Percentiles rank a stretch among this genome's conserved stretches.
Evolutionary conservation across 2,113 vertebrate species (phyloP).

Genomic region (Alouatta palliata): DNA sequence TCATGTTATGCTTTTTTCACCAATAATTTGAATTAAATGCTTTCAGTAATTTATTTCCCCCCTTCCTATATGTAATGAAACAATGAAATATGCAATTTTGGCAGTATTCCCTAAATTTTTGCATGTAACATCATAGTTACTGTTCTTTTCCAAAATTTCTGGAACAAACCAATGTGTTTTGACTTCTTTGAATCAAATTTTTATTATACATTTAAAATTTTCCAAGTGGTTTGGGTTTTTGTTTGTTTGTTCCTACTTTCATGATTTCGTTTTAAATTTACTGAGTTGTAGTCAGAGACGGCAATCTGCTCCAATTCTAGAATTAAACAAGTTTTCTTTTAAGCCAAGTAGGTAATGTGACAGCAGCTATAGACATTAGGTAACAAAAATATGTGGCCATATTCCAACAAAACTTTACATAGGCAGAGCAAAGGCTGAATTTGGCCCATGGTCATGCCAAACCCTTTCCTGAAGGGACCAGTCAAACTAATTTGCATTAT

Average conservation of each 20-base stretch:
- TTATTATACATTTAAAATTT: neutral
- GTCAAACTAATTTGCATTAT: neutral
- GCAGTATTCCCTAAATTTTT: slow-evolving; percentile 30
- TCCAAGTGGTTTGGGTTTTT: neutral
- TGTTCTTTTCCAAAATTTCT: slow-evolving; percentile 36
- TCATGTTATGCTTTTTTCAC: neutral
- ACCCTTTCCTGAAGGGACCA: neutral
- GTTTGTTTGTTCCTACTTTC: slow-evolving; percentile 10
- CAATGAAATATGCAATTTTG: neutral
- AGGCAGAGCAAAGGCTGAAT: neutral
- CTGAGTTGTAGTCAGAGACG: neutral
- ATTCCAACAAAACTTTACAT: neutral
- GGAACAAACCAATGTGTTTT: neutral
- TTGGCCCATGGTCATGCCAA: neutral
- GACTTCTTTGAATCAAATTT: neutral
- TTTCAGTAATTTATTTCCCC: slow-evolving; percentile 17
- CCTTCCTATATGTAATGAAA: neutral
- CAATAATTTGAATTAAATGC: slow-evolving; percentile 27
- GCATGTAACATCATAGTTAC: neutral
- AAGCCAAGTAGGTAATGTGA: neutral
- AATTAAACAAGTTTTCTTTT: slow-evolving; percentile 32
- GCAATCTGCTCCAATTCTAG: neutral
- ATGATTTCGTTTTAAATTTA: neutral
- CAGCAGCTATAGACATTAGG: neutral
- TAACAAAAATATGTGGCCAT: neutral